Conservation (phyloP, 2,797 vertebrate genomes). For the Pseudotriccus pelzelni region DNA sequence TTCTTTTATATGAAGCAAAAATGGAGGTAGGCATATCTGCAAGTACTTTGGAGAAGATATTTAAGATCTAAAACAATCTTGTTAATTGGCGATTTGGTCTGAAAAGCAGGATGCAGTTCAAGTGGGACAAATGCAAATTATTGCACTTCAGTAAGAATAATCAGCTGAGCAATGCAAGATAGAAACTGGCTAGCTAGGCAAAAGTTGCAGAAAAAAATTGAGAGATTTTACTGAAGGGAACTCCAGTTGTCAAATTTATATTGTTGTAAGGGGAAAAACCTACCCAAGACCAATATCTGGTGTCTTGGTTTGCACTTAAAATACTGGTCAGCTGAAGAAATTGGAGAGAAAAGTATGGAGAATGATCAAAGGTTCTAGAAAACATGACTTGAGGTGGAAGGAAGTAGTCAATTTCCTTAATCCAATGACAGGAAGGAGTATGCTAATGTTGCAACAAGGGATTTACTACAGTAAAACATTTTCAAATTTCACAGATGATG, state of each 20-base stretch:
- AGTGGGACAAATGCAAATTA: slow-evolving; percentile 30
- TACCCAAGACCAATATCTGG: not conserved
- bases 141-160: not conserved
- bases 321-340: not conserved
- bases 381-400: not conserved
- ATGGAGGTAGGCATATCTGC: not conserved
- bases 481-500: not conserved
- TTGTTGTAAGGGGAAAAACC: not conserved
- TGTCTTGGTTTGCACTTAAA: not conserved
- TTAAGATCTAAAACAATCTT: not conserved
- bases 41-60: not conserved
- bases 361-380: not conserved
- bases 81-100: slow-evolving; percentile 13
- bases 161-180: not conserved
- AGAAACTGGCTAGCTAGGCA: not conserved
- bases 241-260: not conserved
- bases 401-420: not conserved
- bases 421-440: not conserved
- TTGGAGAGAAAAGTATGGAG: not conserved
- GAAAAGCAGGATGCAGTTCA: slow-evolving; percentile 22
- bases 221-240: not conserved
- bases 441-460: not conserved
- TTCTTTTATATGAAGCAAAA: not conserved
- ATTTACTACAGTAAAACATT: not conserved
- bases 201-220: not conserved